Base-by-base conservation (phyloP, 30 jellyfish, hydroid and myxozoan genomes). In the Pelagia noctiluca region DNA sequence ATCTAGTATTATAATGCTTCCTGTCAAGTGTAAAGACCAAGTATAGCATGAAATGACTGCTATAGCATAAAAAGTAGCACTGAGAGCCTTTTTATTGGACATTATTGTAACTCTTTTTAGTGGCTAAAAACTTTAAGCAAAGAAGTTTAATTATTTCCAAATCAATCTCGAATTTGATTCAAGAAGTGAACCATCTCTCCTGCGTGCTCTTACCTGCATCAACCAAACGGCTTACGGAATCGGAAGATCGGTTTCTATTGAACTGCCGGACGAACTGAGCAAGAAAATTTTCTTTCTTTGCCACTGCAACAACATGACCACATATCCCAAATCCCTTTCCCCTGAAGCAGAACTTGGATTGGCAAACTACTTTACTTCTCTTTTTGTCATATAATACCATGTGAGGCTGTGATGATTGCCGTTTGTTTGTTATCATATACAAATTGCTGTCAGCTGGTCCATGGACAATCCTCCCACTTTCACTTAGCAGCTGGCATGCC, bases 141-240 rank as follows among this genome's bases (percentile, higher is more conserved):
- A n/a, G n/a, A n/a, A n/a, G n/a, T n/a, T n/a, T n/a, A n/a, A n/a
- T n/a, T n/a, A n/a, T n/a, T n/a, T n/a, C n/a, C n/a, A n/a, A n/a
- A n/a, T n/a, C n/a, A n/a, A n/a, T n/a, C n/a, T n/a, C n/a, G n/a
- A n/a, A n/a, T n/a, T n/a, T n/a, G n/a, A n/a, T n/a, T n/a, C n/a
- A n/a, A n/a, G n/a, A n/a, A n/a, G n/a, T n/a, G n/a, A 61, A 61
- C 30, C 35, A 1, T 18, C 28, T 26, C 12, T 61, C 74, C 22
- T 61, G 50, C 74, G 18, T 61, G 74, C 50, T 5, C 74, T 63
- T 63, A 29, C 80, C 80, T 35, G 63, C 80, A 67, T 67, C 63
- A 35, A 16, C 80, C 26, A 67, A 26, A 25, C 28, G 54, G 26
- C 28, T 67, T 1, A 67, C 64, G 2, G 80, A 33, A 33, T 29